phyloP scores from a whole-genome alignment of 2,797 vertebrate genomes.

The Pangasius sanitwongsei region DNA sequence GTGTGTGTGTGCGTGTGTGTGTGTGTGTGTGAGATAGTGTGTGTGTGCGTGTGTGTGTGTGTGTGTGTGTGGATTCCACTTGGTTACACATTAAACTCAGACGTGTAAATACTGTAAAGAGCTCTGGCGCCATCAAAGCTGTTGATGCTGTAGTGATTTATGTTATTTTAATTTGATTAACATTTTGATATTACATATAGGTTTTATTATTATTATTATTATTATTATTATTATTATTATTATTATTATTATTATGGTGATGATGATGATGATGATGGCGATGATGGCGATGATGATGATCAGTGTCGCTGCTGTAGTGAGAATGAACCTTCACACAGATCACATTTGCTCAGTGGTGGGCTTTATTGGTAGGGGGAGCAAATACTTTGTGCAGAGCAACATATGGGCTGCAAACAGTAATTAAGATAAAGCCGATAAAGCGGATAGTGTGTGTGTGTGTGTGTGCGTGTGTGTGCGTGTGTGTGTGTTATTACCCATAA shows the following conservation, averaged over 20 bases:
- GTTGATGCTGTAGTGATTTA: background rate
- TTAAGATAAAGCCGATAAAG: background rate
- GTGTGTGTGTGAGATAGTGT: slow-evolving; percentile 5
- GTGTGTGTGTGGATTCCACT: slow-evolving; percentile 5
- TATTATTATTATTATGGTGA: too few species aligned
- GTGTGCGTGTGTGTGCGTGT: background rate
- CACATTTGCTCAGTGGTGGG: background rate
- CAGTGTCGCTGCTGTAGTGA: background rate
- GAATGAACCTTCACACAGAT: background rate
- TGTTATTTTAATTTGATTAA: background rate
- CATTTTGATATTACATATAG: too few species aligned
- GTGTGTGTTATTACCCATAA: background rate
- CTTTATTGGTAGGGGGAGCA: background rate
- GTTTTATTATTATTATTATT: background rate
- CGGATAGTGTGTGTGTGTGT: background rate
- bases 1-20: slow-evolving; percentile 34
- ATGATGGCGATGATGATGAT: too few species aligned
- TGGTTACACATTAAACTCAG: slow-evolving; percentile 14
- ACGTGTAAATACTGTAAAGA: background rate
- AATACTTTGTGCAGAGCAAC: background rate
- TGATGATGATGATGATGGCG: too few species aligned
- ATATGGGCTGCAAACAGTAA: background rate
- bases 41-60: slow-evolving; percentile 5
- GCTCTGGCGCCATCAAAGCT: background rate
- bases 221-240: too few species aligned